phyloP scores from a whole-genome alignment of 2,113 vertebrate genomes.

The Triplophysa rosa region DNA sequence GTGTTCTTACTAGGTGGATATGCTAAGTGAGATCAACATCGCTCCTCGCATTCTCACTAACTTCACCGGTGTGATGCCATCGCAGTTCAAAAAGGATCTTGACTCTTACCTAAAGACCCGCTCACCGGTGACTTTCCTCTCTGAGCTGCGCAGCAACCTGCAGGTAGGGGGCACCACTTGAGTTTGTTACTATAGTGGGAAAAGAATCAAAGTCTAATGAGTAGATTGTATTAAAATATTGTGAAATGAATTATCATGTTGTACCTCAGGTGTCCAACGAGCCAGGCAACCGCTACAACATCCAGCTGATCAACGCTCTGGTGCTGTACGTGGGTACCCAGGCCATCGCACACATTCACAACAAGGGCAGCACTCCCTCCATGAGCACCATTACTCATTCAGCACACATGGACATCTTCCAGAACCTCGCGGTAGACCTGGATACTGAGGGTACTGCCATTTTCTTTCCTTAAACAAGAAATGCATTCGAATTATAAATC shows the following conservation, averaged over 20 bases:
- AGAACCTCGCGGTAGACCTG: conserved; percentile 96
- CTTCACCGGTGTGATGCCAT: conserved; percentile 98
- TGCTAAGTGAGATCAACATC: conserved; percentile 99
- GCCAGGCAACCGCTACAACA: conserved; percentile 98
- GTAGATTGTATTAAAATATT: too few relatives aligned
- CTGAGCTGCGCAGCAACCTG: conserved; percentile 95
- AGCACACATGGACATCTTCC: conserved; percentile 99
- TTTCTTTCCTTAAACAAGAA: not conserved
- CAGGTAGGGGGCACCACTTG: conserved; percentile 76
- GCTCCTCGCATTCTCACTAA: conserved; percentile 98
- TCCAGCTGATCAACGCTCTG: conserved; percentile 97
- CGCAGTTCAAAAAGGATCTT: conserved; percentile 98
- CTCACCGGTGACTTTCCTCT: conserved; percentile 95
- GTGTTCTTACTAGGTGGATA: conserved; percentile 85
- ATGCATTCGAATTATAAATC: too few relatives aligned
- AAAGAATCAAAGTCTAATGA: too few relatives aligned
- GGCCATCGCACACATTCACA: conserved; percentile 98
- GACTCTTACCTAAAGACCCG: conserved; percentile 99
- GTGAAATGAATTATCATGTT: not conserved
- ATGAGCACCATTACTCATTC: conserved; percentile 99
- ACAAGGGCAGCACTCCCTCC: conserved; percentile 98
- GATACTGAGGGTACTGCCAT: conserved; percentile 88
- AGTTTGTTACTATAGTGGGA: not conserved
- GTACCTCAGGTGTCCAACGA: conserved; percentile 90
- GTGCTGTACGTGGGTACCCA: conserved; percentile 98